Percentiles rank a stretch among this genome's conserved stretches.
These are phyloP conservation scores for Eleginops maclovinus DNA, from an alignment of 2,113 vertebrate species.

Conservation along the genomic window DNA sequence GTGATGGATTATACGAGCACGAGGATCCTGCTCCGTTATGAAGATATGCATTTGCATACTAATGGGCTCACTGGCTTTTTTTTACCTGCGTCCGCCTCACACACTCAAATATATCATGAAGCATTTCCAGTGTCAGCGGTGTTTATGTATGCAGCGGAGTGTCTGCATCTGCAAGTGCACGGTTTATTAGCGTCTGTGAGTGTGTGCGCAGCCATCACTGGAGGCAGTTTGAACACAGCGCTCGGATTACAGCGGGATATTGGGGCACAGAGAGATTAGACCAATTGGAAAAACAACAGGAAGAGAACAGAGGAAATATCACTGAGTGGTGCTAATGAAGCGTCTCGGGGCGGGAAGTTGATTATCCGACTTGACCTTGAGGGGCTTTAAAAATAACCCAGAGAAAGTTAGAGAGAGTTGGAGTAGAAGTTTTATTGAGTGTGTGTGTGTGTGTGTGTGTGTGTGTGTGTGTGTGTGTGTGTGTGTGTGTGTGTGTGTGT, in stretches of 20 bases:
- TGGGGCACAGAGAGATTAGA: slow-evolving; percentile 75
- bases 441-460: background rate
- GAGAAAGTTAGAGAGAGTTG: slow-evolving; percentile 56
- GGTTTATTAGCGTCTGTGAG: slow-evolving; percentile 23
- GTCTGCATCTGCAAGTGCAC: slow-evolving; percentile 18
- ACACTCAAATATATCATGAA: slow-evolving; percentile 9
- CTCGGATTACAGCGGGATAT: slow-evolving; percentile 75
- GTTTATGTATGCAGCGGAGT: slow-evolving; percentile 36
- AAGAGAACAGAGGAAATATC: slow-evolving; percentile 66
- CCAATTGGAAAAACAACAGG: slow-evolving; percentile 77
- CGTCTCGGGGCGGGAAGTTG: slow-evolving; percentile 56
- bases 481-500: background rate
- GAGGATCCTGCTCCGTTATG: slow-evolving; percentile 16
- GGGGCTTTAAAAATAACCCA: slow-evolving; percentile 53
- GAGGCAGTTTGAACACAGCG: slow-evolving; percentile 58
- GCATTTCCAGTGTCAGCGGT: slow-evolving; percentile 36
- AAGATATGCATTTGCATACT: slow-evolving; percentile 34
- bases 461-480: background rate
- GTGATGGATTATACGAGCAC: slow-evolving; percentile 44
- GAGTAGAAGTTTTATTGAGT: slow-evolving; percentile 18
- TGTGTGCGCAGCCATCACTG: slow-evolving; percentile 46
- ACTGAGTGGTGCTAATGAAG: slow-evolving; percentile 73
- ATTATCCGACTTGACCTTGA: slow-evolving; percentile 79
- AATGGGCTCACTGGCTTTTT: background rate
- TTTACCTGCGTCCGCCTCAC: slow-evolving; percentile 28